Evolutionary conservation across 1,140 invertebrate genomes (phyloP).

Genomic region (Solen grandis): DNA sequence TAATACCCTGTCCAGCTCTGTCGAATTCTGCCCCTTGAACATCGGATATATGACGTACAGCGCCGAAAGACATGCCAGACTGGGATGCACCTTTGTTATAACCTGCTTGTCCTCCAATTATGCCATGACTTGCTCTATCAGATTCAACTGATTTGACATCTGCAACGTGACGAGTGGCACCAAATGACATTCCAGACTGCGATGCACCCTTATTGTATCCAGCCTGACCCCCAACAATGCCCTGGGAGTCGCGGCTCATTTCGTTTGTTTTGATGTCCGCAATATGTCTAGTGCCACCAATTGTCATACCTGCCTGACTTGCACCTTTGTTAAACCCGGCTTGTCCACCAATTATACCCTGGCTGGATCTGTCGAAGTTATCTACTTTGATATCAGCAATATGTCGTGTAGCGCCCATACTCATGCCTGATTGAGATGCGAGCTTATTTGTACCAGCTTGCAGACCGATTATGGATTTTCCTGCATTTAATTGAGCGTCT

Average conservation of each 20-base stretch:
- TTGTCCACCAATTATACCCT: constrained; percentile 94
- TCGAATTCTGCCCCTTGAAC: constrained; percentile 68
- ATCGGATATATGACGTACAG: constrained; percentile 72
- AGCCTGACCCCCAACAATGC: constrained; percentile 95
- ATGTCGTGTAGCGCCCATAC: constrained; percentile 70
- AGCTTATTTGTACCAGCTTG: constrained; percentile 89
- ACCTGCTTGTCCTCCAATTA: constrained; percentile 95
- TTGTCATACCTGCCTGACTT: constrained; percentile 93
- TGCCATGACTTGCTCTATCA: constrained; percentile 84
- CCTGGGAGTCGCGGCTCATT: constrained; percentile 88
- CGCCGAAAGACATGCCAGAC: constrained; percentile 71
- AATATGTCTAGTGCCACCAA: constrained; percentile 96
- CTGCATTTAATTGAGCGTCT: constrained; percentile 94
- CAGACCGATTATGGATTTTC: constrained; percentile 93
- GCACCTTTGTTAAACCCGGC: constrained; percentile 96
- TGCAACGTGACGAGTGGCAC: constrained; percentile 70
- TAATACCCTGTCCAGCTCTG: constrained; percentile 87
- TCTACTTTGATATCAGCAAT: constrained; percentile 75
- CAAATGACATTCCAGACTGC: constrained; percentile 85
- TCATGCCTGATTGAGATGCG: constrained; percentile 76
- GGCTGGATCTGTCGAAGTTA: constrained; percentile 82
- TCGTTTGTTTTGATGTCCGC: constrained; percentile 75
- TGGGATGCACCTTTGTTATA: constrained; percentile 88
- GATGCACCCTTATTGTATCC: constrained; percentile 91
- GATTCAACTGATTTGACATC: constrained; percentile 68